These are phyloP conservation scores for Azorinus chamasolen DNA, from an alignment of 2,888 invertebrate genomes.

Conservation along the genomic window DNA sequence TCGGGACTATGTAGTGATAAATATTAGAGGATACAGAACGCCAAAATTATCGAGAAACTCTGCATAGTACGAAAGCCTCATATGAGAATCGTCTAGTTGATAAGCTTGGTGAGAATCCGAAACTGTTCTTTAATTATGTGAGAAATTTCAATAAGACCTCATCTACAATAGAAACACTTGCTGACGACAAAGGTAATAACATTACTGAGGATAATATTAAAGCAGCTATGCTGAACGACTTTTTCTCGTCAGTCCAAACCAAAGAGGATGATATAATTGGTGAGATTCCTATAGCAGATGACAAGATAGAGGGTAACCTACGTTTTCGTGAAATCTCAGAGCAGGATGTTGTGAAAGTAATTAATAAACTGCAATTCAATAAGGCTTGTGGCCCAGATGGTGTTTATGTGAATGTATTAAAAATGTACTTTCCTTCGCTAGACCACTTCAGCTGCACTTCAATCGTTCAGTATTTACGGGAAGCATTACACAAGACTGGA, in stretches of 20 bases:
- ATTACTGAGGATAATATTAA: not conserved
- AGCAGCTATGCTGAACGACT: not conserved
- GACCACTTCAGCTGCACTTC: not conserved
- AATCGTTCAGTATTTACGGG: not conserved
- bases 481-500: too few species aligned
- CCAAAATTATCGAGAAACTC: too few species aligned
- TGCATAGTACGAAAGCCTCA: too few species aligned
- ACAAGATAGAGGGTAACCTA: not conserved
- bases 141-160: not conserved
- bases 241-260: not conserved
- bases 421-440: not conserved
- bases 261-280: not conserved
- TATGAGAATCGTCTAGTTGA: too few species aligned
- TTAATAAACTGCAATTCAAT: not conserved
- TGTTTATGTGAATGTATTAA: not conserved
- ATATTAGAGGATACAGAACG: not conserved
- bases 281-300: not conserved
- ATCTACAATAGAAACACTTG: constrained; percentile 1
- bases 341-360: not conserved
- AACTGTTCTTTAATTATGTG: not conserved
- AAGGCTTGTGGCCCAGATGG: not conserved
- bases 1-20: not conserved
- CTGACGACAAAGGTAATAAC: not conserved
- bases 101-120: not conserved
- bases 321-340: not conserved